Percentiles rank a stretch among this genome's conserved stretches.
Conservation (phyloP, 2,888 invertebrate genomes). For the Eristalis intricaria region DNA sequence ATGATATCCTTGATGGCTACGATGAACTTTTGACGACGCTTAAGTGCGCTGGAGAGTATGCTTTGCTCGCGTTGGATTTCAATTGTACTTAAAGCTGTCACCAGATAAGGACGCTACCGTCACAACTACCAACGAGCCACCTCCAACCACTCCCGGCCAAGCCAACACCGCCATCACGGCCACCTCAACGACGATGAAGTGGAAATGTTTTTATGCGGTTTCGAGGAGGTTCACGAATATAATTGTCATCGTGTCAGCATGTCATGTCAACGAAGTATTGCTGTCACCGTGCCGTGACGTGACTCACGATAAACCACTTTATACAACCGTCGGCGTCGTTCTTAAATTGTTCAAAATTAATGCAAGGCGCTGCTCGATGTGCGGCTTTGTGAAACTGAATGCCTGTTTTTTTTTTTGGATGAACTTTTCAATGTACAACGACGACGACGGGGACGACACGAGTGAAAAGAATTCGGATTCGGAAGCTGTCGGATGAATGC, state of each 20-base stretch:
- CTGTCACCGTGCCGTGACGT: constrained; percentile 33
- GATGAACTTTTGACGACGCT: constrained; percentile 8
- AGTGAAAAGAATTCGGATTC: not conserved
- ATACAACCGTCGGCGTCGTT: constrained; percentile 41
- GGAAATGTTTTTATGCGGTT: constrained; percentile 19
- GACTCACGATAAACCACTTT: constrained; percentile 60
- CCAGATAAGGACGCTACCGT: not conserved
- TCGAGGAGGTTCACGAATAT: constrained; percentile 9
- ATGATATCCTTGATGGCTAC: constrained; percentile 32
- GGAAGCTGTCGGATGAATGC: not conserved
- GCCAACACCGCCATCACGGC: not conserved
- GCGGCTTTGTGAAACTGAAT: not conserved
- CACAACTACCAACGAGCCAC: no score
- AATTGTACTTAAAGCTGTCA: constrained; percentile 31
- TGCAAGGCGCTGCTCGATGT: constrained; percentile 15
- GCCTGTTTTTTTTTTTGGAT: not conserved
- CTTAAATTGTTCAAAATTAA: constrained; percentile 49
- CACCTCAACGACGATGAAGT: not conserved
- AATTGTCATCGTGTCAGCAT: constrained; percentile 50
- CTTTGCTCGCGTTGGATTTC: constrained; percentile 33
- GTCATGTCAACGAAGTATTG: constrained; percentile 48
- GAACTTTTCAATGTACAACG: not conserved
- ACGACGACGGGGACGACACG: not conserved
- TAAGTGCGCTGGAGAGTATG: constrained; percentile 18
- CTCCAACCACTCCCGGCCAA: not conserved